These are phyloP conservation scores for Ceratina japonica DNA, from an alignment of 1,140 invertebrate genomes.

Conservation along the genomic window DNA sequence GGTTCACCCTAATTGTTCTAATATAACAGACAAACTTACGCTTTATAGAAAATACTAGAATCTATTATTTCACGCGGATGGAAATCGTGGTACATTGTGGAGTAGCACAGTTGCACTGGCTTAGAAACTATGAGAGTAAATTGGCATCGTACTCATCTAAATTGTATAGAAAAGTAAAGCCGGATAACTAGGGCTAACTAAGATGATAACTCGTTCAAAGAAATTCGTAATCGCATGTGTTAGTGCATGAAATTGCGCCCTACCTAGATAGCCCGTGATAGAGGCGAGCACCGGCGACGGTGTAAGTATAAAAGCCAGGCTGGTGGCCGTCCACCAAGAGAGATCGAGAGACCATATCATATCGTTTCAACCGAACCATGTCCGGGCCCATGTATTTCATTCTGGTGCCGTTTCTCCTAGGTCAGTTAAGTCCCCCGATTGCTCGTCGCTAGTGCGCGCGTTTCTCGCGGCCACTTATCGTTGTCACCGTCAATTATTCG, in stretches of 20 bases:
- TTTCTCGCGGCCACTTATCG: conserved; percentile 27
- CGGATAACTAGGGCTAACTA: too few species aligned
- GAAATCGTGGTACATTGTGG: too few species aligned
- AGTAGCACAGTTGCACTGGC: too few species aligned
- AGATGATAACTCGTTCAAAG: background rate
- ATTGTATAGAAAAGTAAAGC: too few species aligned
- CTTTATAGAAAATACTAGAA: too few species aligned
- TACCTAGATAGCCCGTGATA: background rate
- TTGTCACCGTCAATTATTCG: conserved; percentile 29
- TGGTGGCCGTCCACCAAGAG: background rate
- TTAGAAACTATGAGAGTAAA: too few species aligned
- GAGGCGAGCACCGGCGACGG: background rate
- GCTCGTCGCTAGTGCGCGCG: conserved; percentile 12
- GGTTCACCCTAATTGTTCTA: too few species aligned
- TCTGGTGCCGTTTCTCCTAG: conserved; percentile 55
- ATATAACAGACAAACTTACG: too few species aligned
- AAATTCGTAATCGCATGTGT: background rate
- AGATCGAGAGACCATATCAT: background rate
- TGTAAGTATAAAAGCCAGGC: conserved; percentile 3
- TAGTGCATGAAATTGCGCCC: background rate
- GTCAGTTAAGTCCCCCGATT: conserved; percentile 51
- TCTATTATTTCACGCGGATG: too few species aligned
- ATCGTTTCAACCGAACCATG: background rate
- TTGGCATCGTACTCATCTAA: too few species aligned
- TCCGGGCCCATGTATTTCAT: conserved; percentile 26